Base-by-base conservation (phyloP, 35 echinoderm and acorn worm genomes). In the Anneissia japonica region DNA sequence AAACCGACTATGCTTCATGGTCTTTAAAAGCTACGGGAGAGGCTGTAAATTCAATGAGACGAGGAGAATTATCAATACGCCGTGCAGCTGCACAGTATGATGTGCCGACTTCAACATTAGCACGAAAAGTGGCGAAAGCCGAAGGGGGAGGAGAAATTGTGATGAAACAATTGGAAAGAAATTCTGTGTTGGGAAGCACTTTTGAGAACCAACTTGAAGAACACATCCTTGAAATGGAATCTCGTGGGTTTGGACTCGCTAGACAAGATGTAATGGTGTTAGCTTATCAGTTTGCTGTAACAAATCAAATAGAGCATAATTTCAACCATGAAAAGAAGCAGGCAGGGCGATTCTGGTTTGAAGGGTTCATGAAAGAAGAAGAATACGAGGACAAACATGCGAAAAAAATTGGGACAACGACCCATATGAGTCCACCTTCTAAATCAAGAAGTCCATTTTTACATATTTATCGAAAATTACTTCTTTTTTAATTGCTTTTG, bases 241-340 rank as follows among this genome's bases (percentile, higher is more conserved):
- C 37, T 21, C 31, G 36, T 84, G 82, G 38, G 28, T 84, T 84
- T 84, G 82, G 82, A 55, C 34, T 84, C 19, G 32, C 43, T 31
- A 84, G 82, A 46, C 28, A 34, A 32, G 51, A 84, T 30, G 21
- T 84, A 32, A 86, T 28, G 34, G 26, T 35, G n/a, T 21, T 86
- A 23, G 73, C 84, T 0, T 86, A 33, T 77, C 64, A 76, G 38
- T 86, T 86, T 86, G 84, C 74, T 14, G 84, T 38, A 77, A 23
- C 31, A 32, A 86, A 77, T 30, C 26, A 9, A 32, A 21, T 86
- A 12, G 19, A 30, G 7, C 84, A 75, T 73, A 32, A 35, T 36
- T 85, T 85, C 55, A 85, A 85, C 55, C 21, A 85, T n/a, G 32
- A 86, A n/a, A 32, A 29, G 35, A 26, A 81, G 79, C 30, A 81